A percentile compares a stretch with the other conserved stretches of the same genome.
These are phyloP conservation scores for Gastrophryne carolinensis DNA, from an alignment of 2,797 vertebrate genomes.

Conservation along the genomic window DNA sequence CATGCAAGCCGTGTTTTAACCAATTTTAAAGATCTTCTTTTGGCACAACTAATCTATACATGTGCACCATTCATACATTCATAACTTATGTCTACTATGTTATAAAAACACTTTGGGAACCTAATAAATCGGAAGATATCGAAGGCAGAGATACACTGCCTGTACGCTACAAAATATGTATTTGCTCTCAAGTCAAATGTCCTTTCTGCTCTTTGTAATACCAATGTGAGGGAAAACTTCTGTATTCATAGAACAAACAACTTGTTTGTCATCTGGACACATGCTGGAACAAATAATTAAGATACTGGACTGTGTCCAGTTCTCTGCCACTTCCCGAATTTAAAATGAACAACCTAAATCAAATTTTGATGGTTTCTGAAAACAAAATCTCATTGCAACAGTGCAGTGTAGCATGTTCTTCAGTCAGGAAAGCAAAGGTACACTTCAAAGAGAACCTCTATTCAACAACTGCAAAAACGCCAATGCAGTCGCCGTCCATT, in stretches of 20 bases:
- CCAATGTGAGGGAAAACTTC: background rate
- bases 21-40: too few relatives aligned
- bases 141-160: background rate
- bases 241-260: background rate
- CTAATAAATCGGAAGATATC: slow-evolving; percentile 1
- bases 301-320: background rate
- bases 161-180: background rate
- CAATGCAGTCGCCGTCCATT: too few relatives aligned
- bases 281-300: background rate
- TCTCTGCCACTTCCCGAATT: background rate
- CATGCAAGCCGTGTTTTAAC: too few relatives aligned
- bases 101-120: background rate
- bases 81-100: background rate
- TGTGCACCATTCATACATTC: too few relatives aligned
- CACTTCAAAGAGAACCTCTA: too few relatives aligned
- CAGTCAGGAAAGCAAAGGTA: too few relatives aligned
- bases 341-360: background rate
- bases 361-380: too few relatives aligned
- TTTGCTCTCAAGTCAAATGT: background rate
- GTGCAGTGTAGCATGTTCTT: too few relatives aligned
- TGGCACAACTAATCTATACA: background rate
- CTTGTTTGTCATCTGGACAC: background rate
- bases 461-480: too few relatives aligned
- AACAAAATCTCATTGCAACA: too few relatives aligned
- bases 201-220: background rate